Conservation (phyloP, 1,140 invertebrate species). For the Cotesia vestalis region DNA sequence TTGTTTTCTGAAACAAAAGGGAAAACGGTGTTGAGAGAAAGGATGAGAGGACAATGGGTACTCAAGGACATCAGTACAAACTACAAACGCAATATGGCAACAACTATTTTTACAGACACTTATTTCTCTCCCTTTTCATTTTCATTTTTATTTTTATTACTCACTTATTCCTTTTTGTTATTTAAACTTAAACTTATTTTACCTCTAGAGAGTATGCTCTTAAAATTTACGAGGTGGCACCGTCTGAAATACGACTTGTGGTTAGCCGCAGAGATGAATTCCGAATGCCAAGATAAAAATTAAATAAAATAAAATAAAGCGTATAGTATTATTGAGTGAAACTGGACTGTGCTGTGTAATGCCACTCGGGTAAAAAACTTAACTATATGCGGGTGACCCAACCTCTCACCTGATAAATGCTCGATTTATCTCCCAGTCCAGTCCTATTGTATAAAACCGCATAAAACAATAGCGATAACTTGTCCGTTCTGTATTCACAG, state of each 20-base stretch:
- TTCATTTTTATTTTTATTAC: no score
- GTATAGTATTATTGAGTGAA: constrained; percentile 4
- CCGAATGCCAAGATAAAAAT: constrained; percentile 20
- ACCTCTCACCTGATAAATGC: background rate
- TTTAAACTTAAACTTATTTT: constrained; percentile 1
- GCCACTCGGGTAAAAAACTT: background rate
- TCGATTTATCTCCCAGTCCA: background rate
- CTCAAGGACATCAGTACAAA: constrained; percentile 54
- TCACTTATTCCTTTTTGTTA: background rate
- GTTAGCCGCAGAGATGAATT: constrained; percentile 13
- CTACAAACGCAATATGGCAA: constrained; percentile 49
- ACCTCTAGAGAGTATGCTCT: constrained; percentile 39
- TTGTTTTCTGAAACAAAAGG: no score
- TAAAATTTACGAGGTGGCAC: constrained; percentile 20
- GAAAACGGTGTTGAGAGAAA: no score
- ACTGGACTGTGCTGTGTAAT: background rate
- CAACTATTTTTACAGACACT: constrained; percentile 49
- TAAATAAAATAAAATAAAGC: constrained; percentile 8
- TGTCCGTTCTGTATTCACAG: background rate
- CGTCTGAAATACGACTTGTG: constrained; percentile 25
- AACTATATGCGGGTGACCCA: no score
- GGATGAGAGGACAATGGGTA: no score
- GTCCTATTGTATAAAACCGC: background rate
- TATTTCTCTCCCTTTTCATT: background rate
- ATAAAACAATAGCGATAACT: no score